Percentiles rank a stretch among this genome's conserved stretches.
Evolutionary conservation across 2,113 vertebrate species (phyloP).

Genomic region (Crotalus helleri): DNA sequence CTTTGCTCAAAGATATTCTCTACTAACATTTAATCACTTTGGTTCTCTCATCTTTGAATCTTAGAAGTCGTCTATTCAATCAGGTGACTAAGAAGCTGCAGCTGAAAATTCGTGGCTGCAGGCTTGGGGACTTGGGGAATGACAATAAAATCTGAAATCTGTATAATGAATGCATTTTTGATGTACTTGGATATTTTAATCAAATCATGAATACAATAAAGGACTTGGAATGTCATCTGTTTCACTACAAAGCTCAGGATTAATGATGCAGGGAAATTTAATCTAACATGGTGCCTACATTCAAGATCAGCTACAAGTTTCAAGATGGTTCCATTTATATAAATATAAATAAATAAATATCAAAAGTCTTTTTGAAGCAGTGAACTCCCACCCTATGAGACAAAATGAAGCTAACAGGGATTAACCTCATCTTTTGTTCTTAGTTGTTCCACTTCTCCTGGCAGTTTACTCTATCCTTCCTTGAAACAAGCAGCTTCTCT

Average conservation of each 20-base stretch:
- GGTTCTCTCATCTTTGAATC: not conserved
- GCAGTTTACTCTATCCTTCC: not conserved
- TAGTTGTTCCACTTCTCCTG: not conserved
- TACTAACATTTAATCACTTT: not conserved
- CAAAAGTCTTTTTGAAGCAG: not conserved
- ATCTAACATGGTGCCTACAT: not conserved
- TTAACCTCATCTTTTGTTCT: not conserved
- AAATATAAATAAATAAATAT: too few species aligned
- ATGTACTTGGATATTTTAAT: not conserved
- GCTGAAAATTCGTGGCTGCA: not conserved
- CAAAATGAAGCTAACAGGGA: not conserved
- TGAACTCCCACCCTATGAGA: not conserved
- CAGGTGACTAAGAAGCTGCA: not conserved
- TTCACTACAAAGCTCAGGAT: not conserved
- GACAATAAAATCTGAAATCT: not conserved
- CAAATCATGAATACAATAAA: not conserved
- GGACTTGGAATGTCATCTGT: not conserved
- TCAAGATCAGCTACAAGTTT: not conserved
- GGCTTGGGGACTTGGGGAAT: not conserved
- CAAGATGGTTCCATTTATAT: not conserved
- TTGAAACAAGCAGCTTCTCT: not conserved
- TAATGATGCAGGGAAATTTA: not conserved
- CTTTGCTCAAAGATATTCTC: not conserved
- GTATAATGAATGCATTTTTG: not conserved
- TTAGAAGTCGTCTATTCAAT: not conserved